Percentiles rank a stretch among this genome's conserved stretches.
phyloP scores from a whole-genome alignment of 92 coral and sea anemone genomes.

The Metridium senile region DNA sequence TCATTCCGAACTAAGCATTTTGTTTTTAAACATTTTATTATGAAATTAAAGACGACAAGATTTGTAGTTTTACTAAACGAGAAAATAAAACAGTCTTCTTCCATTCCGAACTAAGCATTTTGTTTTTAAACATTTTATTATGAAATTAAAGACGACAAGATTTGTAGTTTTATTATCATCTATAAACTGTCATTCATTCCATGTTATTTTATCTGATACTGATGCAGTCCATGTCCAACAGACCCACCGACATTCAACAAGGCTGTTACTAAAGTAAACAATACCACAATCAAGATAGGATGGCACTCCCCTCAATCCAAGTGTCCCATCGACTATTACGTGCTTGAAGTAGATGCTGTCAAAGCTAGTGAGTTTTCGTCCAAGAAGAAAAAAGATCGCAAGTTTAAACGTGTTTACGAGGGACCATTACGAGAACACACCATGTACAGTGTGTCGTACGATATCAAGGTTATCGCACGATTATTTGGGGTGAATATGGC shows the following conservation, averaged over 20 bases:
- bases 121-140: too few species aligned
- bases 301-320: constrained; percentile 72
- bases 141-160: too few species aligned
- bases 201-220: too few species aligned
- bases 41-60: too few species aligned
- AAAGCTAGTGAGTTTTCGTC: constrained; percentile 63
- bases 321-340: constrained; percentile 75
- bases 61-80: too few species aligned
- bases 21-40: too few species aligned
- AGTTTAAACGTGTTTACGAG: constrained; percentile 76
- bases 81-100: too few species aligned
- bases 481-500: constrained; percentile 71
- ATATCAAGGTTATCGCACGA: constrained; percentile 66
- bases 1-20: too few species aligned
- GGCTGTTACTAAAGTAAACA: constrained; percentile 64
- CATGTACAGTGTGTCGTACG: constrained; percentile 76
- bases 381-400: constrained; percentile 70
- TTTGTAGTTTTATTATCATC: too few species aligned
- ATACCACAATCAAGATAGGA: constrained; percentile 68
- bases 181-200: too few species aligned
- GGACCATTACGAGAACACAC: constrained; percentile 76
- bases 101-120: too few species aligned
- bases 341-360: constrained; percentile 75
- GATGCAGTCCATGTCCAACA: too few species aligned
- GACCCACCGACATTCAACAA: constrained; percentile 77